A percentile compares a stretch with the other conserved stretches of the same genome.
phyloP scores from a whole-genome alignment of 2,888 invertebrate genomes.

The Ditylenchus weischeri region DNA sequence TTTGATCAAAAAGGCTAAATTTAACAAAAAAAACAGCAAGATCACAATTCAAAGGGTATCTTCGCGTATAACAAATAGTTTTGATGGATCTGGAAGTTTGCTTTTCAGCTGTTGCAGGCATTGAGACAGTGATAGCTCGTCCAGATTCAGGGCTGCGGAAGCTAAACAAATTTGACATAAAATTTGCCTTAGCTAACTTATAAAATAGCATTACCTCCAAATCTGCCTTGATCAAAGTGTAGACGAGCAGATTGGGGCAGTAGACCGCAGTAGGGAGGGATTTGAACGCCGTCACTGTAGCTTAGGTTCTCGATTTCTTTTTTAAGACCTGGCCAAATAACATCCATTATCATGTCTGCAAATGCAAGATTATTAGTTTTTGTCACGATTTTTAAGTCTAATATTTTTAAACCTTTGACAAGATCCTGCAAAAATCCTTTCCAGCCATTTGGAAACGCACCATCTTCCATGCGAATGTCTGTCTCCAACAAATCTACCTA shows the following conservation, averaged over 20 bases:
- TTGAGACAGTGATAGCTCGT: constrained; percentile 27
- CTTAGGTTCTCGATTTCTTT: constrained; percentile 50
- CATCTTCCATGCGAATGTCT: constrained; percentile 48
- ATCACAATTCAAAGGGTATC: not conserved
- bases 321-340: constrained; percentile 56
- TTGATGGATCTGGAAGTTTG: constrained; percentile 40
- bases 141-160: constrained; percentile 31
- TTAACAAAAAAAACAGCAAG: not conserved
- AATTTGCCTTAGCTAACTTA: too few relatives aligned
- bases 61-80: constrained; percentile 29
- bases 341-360: constrained; percentile 54
- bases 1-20: too few relatives aligned
- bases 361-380: constrained; percentile 1
- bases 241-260: constrained; percentile 49
- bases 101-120: constrained; percentile 36
- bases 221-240: constrained; percentile 44
- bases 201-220: constrained; percentile 16
- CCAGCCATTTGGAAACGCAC: constrained; percentile 55
- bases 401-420: constrained; percentile 38
- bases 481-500: constrained; percentile 52
- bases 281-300: constrained; percentile 50
- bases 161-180: constrained; percentile 1
- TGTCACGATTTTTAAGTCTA: too few relatives aligned
- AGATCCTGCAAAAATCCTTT: constrained; percentile 51
- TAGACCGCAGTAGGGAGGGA: constrained; percentile 53